Conservation (phyloP, 2,888 invertebrate species). For the Tetragnatha montana region DNA sequence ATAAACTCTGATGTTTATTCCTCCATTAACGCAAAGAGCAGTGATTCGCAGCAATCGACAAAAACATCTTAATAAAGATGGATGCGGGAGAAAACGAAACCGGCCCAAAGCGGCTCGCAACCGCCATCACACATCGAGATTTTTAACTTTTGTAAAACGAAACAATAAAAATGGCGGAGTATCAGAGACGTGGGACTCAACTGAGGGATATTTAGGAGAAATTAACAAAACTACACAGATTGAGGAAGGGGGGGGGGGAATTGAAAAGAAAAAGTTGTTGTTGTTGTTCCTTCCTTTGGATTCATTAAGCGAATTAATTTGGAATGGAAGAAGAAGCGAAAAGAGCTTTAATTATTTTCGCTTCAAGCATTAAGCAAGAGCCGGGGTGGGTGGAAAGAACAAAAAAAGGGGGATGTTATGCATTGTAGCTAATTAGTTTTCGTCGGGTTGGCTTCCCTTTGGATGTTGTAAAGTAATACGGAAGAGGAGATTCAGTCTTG, state of each 20-base stretch:
- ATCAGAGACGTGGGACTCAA: not conserved
- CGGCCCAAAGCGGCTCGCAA: no score
- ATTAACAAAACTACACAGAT: conserved; percentile 6
- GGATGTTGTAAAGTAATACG: not conserved
- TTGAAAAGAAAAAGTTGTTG: conserved; percentile 17
- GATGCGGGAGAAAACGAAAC: no score
- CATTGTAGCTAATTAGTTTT: not conserved
- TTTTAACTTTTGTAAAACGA: not conserved
- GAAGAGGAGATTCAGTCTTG: not conserved
- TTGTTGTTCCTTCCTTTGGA: not conserved
- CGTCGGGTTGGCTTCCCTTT: no score
- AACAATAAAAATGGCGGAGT: not conserved
- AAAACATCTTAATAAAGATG: no score
- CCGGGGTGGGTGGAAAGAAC: no score
- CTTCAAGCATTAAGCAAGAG: not conserved
- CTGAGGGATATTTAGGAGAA: conserved; percentile 4
- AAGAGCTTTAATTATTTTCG: not conserved
- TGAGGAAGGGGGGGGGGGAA: no score
- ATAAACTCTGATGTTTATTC: no score
- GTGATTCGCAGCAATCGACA: no score
- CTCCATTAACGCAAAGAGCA: no score
- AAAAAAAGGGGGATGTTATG: not conserved
- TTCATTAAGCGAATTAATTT: conserved; percentile 22
- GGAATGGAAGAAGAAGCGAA: not conserved
- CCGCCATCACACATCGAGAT: no score